phyloP scores from a whole-genome alignment of 2,888 invertebrate species.

The Nysson spinosus region DNA sequence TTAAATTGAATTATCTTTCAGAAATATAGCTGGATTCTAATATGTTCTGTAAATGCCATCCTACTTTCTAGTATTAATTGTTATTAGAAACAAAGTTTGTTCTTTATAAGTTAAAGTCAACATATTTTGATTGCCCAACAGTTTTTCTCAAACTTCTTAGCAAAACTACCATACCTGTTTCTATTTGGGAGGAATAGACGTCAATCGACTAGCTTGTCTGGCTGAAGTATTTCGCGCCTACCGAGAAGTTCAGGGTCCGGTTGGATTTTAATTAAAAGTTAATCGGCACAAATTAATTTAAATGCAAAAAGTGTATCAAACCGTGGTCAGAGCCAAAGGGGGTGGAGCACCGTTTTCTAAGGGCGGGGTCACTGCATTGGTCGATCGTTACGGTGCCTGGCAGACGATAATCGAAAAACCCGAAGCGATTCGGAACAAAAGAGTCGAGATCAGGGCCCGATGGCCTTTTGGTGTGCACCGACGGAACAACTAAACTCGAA shows the following conservation, averaged over 20 bases:
- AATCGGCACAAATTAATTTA: conserved; percentile 76
- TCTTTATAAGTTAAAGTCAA: too few relatives aligned
- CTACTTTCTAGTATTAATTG: too few relatives aligned
- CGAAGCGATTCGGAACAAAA: conserved; percentile 68
- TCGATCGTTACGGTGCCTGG: conserved; percentile 72
- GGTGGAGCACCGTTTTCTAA: conserved; percentile 72
- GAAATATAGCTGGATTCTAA: too few relatives aligned
- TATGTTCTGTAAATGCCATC: too few relatives aligned
- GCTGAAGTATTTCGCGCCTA: conserved; percentile 54
- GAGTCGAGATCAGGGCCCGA: conserved; percentile 44
- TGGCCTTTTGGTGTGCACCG: conserved; percentile 32
- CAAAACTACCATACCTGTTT: too few relatives aligned
- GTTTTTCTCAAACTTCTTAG: too few relatives aligned
- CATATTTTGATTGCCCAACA: too few relatives aligned
- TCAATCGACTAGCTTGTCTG: conserved; percentile 41
- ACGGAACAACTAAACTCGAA: conserved; percentile 25
- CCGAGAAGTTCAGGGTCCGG: conserved; percentile 26
- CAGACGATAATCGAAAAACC: conserved; percentile 75
- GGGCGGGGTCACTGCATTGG: conserved; percentile 75
- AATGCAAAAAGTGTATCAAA: conserved; percentile 67
- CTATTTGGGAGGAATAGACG: conserved; percentile 14
- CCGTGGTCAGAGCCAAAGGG: conserved; percentile 49
- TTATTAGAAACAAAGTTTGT: too few relatives aligned
- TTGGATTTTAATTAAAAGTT: conserved; percentile 74
- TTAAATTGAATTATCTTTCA: too few relatives aligned